Conservation (phyloP, 2,888 invertebrate species). For the Acholoe squamosa region DNA sequence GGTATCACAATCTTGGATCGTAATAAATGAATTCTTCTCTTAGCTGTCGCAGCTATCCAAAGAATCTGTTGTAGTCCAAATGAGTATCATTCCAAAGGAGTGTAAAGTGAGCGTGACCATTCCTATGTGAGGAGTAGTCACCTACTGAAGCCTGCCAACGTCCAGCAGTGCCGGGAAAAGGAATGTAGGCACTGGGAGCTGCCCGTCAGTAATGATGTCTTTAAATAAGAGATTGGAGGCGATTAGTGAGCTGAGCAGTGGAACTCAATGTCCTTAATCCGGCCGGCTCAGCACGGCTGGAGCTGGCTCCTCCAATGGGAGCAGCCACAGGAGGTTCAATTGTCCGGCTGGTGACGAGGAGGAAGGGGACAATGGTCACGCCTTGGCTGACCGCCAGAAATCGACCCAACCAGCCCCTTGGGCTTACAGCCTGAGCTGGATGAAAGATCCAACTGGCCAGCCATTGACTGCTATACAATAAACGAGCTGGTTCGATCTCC, state of each 20-base stretch:
- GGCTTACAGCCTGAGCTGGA: background rate
- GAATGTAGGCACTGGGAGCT: background rate
- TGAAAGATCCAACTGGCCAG: background rate
- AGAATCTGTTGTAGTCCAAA: too few species aligned
- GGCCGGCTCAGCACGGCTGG: background rate
- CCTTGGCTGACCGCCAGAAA: background rate
- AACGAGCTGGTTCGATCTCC: background rate
- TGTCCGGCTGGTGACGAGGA: background rate
- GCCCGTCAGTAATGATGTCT: background rate
- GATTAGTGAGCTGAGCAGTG: slow-evolving; percentile 21
- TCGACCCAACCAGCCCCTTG: background rate
- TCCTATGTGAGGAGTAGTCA: too few species aligned
- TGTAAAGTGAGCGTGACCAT: too few species aligned
- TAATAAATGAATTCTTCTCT: too few species aligned
- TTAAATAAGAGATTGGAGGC: slow-evolving; percentile 3
- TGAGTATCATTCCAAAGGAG: too few species aligned
- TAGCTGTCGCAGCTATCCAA: too few species aligned
- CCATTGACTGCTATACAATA: background rate
- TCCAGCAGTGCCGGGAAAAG: background rate
- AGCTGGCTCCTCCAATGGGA: background rate
- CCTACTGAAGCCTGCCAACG: background rate
- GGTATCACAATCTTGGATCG: too few species aligned
- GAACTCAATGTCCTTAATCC: background rate
- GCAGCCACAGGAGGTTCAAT: background rate
- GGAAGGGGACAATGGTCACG: background rate